Evolutionary conservation across 2,797 vertebrate genomes (phyloP).

Genomic region (Siniperca obscura): DNA sequence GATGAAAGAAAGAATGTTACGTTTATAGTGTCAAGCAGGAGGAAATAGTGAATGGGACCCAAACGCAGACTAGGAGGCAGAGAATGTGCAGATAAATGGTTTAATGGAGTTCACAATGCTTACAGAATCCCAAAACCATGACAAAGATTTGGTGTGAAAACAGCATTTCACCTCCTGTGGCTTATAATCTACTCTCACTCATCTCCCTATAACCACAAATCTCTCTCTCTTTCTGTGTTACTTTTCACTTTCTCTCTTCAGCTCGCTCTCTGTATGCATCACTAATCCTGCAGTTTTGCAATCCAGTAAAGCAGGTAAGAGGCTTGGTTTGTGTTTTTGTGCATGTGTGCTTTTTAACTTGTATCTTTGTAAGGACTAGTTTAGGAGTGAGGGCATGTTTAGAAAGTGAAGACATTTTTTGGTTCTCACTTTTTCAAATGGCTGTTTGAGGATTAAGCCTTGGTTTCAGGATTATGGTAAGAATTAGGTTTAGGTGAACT

Average conservation of each 20-base stretch:
- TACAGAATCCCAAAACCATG: too few relatives aligned
- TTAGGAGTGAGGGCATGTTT: background rate
- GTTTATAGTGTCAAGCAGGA: too few relatives aligned
- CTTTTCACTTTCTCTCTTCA: constrained; percentile 14
- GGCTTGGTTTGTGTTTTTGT: constrained; percentile 18
- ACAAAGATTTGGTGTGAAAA: constrained; percentile 38
- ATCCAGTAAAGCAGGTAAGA: constrained; percentile 15
- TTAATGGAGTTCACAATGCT: too few relatives aligned
- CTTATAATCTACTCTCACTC: constrained; percentile 47
- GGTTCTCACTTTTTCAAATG: background rate
- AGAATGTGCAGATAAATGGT: too few relatives aligned
- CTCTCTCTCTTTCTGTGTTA: background rate
- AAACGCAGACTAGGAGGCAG: too few relatives aligned
- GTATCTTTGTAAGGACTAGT: background rate
- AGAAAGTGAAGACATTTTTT: background rate
- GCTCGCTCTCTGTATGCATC: background rate
- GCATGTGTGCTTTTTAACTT: background rate
- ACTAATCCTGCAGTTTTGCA: constrained; percentile 28
- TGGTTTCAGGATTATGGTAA: background rate
- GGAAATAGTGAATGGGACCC: too few relatives aligned
- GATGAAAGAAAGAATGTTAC: constrained; percentile 32
- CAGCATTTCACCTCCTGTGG: constrained; percentile 28
- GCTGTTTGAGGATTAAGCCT: background rate
- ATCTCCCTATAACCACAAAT: constrained; percentile 9
- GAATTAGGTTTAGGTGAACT: background rate